A percentile compares a stretch with the other conserved stretches of the same genome.
phyloP scores from a whole-genome alignment of 2,113 vertebrate species.

The Myrmecobius fasciatus region DNA sequence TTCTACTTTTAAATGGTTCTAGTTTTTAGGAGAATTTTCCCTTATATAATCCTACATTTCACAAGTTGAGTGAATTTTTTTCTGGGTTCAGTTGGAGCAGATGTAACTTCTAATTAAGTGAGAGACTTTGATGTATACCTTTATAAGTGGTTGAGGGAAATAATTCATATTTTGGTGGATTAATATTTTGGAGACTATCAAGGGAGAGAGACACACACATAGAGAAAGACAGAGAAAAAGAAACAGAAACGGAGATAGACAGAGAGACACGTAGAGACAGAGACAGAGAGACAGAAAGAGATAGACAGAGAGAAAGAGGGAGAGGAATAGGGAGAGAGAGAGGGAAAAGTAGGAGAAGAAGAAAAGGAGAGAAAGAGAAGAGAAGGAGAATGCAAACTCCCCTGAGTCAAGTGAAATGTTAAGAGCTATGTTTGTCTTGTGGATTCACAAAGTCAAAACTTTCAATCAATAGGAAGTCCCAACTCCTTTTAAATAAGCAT shows the following conservation, averaged over 20 bases:
- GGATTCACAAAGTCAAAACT: neutral
- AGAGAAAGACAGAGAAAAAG: neutral
- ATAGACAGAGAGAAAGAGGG: neutral
- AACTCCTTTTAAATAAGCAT: neutral
- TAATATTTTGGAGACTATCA: too few relatives aligned
- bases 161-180: neutral
- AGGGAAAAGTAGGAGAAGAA: too few relatives aligned
- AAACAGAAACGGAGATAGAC: neutral
- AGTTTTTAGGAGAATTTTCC: neutral
- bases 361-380: too few relatives aligned
- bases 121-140: neutral
- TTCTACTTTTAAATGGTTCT: neutral
- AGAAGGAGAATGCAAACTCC: too few relatives aligned
- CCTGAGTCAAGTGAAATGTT: neutral
- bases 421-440: neutral
- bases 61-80: neutral
- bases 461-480: neutral
- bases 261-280: neutral
- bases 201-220: accelerated
- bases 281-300: neutral
- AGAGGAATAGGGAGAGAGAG: too few relatives aligned
- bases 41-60: neutral
- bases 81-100: neutral
- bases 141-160: neutral
- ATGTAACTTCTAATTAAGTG: neutral